Percentiles rank a stretch among this genome's conserved stretches.
phyloP scores from a whole-genome alignment of 1,140 invertebrate species.

The Drosophila albomicans region DNA sequence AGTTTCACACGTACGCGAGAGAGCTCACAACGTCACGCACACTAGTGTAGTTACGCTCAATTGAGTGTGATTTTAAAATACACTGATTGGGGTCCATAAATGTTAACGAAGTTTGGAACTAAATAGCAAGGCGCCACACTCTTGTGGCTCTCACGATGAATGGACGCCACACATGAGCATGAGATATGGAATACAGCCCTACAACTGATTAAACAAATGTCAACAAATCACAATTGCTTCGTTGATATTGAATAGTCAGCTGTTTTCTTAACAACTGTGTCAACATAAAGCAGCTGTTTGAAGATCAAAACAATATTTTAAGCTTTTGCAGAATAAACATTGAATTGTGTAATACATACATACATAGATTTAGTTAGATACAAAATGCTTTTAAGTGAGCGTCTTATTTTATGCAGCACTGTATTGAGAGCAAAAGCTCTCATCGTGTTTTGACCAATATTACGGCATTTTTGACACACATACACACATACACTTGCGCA shows the following conservation, averaged over 20 bases:
- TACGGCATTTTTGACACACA: conserved; percentile 42
- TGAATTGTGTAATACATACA: too few relatives aligned
- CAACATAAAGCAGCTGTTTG: not conserved
- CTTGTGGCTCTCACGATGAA: not conserved
- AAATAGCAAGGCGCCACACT: not conserved
- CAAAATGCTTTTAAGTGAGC: not conserved
- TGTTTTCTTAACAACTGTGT: conserved; percentile 10
- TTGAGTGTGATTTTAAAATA: conserved; percentile 6
- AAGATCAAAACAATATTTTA: not conserved
- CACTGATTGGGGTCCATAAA: conserved; percentile 3
- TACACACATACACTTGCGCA: conserved; percentile 19
- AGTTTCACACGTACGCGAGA: not conserved
- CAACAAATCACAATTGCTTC: not conserved
- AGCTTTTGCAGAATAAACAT: not conserved
- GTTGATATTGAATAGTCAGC: not conserved
- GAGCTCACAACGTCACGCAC: conserved; percentile 28
- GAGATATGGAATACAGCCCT: not conserved
- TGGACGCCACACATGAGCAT: not conserved
- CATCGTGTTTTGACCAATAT: conserved; percentile 26
- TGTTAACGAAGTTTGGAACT: conserved; percentile 4
- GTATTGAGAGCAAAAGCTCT: conserved; percentile 43
- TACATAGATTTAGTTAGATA: not conserved
- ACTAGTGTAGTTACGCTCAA: not conserved
- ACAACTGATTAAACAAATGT: conserved; percentile 14
- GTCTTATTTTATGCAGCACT: conserved; percentile 6